Base-by-base conservation (phyloP, 2,888 invertebrate species). In the Drosophila mimetica region DNA sequence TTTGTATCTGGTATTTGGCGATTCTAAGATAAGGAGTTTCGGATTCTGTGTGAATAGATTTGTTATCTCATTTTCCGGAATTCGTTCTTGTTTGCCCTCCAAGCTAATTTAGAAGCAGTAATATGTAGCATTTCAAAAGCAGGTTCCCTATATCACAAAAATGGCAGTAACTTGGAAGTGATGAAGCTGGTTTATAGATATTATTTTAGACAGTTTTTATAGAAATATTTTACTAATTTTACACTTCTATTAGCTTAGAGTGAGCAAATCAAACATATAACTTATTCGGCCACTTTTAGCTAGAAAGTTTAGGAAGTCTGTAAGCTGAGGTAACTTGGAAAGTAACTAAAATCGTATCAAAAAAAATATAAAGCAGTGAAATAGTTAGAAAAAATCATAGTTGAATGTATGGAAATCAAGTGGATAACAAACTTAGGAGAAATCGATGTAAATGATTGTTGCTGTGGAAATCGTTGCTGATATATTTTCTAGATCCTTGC, bases 361-460 rank as follows among this genome's bases (percentile, higher is more conserved):
- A 2, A n/a, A 60, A 16, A 6, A 13, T 2, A 9, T 4, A 22
- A 46, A n/a, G 20, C 11, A n/a, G 46, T 22, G 55, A 44, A 20
- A 60, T 25, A 46, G 16, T n/a, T n/a, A 39, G 9, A 18, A 30
- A 3, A 65, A 61, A 22, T 37, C 0, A 30, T 30, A 61, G 18
- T 37, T 2, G 11, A 48, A 37, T 55, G 48, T 36, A 16, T 36
- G 46, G n/a, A 55, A 64, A 37, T 11, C 5, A 36, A 51, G 51
- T 46, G 47, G 42, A 20, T n/a, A 39, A 55, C 28, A 13, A 69
- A 66, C 22, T 18, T 1, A 46, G 6, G 13, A 28, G 2, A 48
- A 64, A 67, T 50, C 25, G 50, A 69, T 70, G 60, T 54, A 52
- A 67, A 58, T 69, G 69, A 59, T 46, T 69, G 59, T 53, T 67